A percentile compares a stretch with the other conserved stretches of the same genome.
Evolutionary conservation across 1,140 invertebrate species (phyloP).

Genomic region (Drosophila repletoides): DNA sequence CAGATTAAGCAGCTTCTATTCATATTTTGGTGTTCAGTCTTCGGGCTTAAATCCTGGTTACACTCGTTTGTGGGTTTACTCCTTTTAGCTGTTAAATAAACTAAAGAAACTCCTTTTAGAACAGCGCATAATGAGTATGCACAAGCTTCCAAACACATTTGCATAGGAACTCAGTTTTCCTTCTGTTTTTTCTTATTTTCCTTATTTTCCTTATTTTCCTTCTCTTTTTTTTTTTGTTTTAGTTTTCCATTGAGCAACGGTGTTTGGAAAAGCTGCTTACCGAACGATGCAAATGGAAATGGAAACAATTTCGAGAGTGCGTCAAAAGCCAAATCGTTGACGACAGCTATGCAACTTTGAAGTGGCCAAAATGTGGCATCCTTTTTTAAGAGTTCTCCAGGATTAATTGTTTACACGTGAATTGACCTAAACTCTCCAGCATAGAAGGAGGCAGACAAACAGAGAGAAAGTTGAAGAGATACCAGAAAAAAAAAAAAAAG

Average conservation of each 20-base stretch:
- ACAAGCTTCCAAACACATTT: too few relatives aligned
- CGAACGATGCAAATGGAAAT: neutral
- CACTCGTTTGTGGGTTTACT: too few relatives aligned
- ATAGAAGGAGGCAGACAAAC: neutral
- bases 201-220: too few relatives aligned
- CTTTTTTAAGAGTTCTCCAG: neutral
- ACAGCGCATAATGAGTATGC: too few relatives aligned
- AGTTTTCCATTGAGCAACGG: neutral
- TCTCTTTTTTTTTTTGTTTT: neutral
- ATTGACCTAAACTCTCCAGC: neutral
- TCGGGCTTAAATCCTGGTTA: too few relatives aligned
- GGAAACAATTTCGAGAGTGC: neutral
- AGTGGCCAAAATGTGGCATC: neutral
- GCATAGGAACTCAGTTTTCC: neutral
- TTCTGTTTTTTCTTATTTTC: too few relatives aligned
- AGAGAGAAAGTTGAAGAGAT: neutral
- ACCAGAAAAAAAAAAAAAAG: neutral
- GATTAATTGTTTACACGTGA: conserved; percentile 1
- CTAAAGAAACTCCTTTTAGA: too few relatives aligned
- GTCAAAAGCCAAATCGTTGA: neutral
- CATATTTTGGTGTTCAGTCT: too few relatives aligned
- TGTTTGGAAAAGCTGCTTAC: conserved; percentile 4
- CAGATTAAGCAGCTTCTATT: too few relatives aligned
- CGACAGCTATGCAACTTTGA: neutral
- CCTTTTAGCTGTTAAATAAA: too few relatives aligned